Percentiles rank a stretch among this genome's conserved stretches.
phyloP scores from a whole-genome alignment of 2,888 invertebrate species.

The Exocentrus adspersus region DNA sequence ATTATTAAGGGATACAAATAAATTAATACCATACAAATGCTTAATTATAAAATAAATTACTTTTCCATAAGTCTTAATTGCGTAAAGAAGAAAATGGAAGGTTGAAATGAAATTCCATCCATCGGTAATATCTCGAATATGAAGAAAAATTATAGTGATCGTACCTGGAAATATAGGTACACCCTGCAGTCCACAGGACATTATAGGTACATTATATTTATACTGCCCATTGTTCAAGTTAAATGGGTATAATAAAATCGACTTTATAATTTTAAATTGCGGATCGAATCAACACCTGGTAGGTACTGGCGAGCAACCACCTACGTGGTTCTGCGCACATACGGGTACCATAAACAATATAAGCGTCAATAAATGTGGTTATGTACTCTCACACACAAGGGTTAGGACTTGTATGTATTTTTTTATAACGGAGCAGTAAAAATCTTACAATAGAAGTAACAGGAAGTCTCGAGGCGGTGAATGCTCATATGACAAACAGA shows the following conservation, averaged over 20 bases:
- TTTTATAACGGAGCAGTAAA: neutral
- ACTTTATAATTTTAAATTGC: neutral
- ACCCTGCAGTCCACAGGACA: neutral
- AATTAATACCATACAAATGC: too few relatives aligned
- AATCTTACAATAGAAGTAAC: too few relatives aligned
- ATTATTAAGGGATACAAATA: too few relatives aligned
- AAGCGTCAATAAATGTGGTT: neutral
- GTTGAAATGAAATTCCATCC: too few relatives aligned
- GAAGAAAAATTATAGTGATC: too few relatives aligned
- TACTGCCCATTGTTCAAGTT: neutral
- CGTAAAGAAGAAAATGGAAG: too few relatives aligned
- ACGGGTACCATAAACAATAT: conserved; percentile 12
- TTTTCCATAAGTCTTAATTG: too few relatives aligned
- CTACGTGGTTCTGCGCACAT: conserved; percentile 2
- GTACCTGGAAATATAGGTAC: neutral
- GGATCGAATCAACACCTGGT: conserved; percentile 8
- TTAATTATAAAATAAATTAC: neutral
- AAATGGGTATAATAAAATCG: conserved; percentile 3
- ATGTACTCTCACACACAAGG: neutral
- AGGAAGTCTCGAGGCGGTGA: neutral
- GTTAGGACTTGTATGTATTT: neutral
- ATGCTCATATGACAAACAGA: neutral
- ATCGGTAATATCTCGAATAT: too few relatives aligned
- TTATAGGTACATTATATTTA: neutral
- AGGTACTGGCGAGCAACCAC: conserved; percentile 6